These are phyloP conservation scores for Conopomorpha cramerella DNA, from an alignment of 1,140 invertebrate species.

Conservation along the genomic window DNA sequence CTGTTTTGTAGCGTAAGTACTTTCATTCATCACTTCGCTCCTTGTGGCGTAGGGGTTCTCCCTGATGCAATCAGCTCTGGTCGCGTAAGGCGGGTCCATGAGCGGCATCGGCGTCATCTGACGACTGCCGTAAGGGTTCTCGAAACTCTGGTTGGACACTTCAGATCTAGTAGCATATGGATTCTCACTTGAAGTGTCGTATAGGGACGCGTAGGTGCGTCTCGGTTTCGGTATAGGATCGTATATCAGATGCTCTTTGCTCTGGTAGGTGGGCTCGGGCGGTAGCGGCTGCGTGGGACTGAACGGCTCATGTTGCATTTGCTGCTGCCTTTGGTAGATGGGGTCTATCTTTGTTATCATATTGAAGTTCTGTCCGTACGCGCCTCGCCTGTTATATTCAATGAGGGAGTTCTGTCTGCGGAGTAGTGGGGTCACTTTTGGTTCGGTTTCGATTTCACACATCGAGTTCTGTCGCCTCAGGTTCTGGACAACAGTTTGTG, in stretches of 20 bases:
- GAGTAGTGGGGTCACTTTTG: constrained; percentile 55
- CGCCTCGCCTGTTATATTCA: constrained; percentile 52
- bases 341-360: constrained; percentile 61
- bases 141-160: constrained; percentile 39
- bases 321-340: constrained; percentile 57
- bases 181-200: constrained; percentile 46
- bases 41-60: constrained; percentile 14
- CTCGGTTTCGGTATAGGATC: constrained; percentile 54
- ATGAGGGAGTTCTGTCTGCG: constrained; percentile 59
- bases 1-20: constrained; percentile 38
- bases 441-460: constrained; percentile 58
- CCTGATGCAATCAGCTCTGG: constrained; percentile 4
- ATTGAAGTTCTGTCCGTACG: constrained; percentile 53
- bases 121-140: constrained; percentile 38
- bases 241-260: constrained; percentile 48
- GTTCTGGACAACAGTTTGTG: constrained; percentile 33
- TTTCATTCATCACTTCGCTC: constrained; percentile 29
- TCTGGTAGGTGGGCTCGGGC: constrained; percentile 55
- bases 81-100: constrained; percentile 21
- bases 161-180: constrained; percentile 45
- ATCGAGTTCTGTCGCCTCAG: constrained; percentile 52
- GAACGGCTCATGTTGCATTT: constrained; percentile 55
- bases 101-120: constrained; percentile 37
- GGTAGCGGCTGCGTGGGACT: constrained; percentile 51
- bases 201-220: constrained; percentile 47